These are phyloP conservation scores for Luperina testacea DNA, from an alignment of 2,888 invertebrate species.

Conservation along the genomic window DNA sequence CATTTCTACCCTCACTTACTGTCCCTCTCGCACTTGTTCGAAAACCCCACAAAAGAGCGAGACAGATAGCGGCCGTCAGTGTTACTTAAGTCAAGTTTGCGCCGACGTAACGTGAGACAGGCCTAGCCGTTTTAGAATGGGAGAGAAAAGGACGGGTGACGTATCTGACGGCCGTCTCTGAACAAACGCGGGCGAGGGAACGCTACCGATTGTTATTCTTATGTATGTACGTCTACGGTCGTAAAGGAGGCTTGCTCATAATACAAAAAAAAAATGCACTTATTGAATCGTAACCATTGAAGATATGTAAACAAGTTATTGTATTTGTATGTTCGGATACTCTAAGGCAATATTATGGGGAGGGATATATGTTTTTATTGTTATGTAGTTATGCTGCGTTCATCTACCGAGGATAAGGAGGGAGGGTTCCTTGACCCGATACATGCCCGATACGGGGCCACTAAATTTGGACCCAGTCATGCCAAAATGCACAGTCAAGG, in stretches of 20 bases:
- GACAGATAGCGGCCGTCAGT: constrained; percentile 78
- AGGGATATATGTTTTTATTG: constrained; percentile 25
- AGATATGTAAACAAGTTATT: constrained; percentile 73
- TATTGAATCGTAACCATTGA: constrained; percentile 76
- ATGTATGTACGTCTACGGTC: constrained; percentile 60
- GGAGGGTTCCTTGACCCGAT: constrained; percentile 1
- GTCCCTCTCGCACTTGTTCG: constrained; percentile 73
- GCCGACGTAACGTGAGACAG: constrained; percentile 77
- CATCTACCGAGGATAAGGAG: background rate
- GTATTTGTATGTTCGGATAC: constrained; percentile 23
- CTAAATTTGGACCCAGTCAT: background rate
- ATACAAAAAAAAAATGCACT: constrained; percentile 82
- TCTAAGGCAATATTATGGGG: constrained; percentile 25
- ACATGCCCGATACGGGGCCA: background rate
- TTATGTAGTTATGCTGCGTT: constrained; percentile 14
- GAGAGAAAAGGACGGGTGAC: constrained; percentile 77
- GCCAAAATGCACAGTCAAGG: background rate
- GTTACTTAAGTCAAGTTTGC: constrained; percentile 85
- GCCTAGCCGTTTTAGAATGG: constrained; percentile 72
- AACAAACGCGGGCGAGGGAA: constrained; percentile 83
- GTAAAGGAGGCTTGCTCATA: constrained; percentile 66
- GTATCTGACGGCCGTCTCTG: constrained; percentile 78
- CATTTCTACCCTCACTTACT: constrained; percentile 76
- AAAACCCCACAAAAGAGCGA: constrained; percentile 70
- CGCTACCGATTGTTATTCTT: constrained; percentile 84